A percentile compares a stretch with the other conserved stretches of the same genome.
Conservation (phyloP, 2,888 invertebrate species). For the Lochmaea capreae region DNA sequence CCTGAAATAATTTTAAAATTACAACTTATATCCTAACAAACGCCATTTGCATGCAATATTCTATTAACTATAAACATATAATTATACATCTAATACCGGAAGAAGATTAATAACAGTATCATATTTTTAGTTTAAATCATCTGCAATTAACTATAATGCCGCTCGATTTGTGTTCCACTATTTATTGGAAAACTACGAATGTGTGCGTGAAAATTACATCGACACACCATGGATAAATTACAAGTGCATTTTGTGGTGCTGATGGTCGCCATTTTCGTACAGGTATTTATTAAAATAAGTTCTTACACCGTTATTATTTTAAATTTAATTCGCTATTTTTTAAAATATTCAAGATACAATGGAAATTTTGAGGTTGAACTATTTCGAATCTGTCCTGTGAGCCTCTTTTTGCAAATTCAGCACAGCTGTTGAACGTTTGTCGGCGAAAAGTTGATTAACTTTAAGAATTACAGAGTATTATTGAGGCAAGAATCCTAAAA, state of each 20-base stretch:
- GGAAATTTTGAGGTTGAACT: too few relatives aligned
- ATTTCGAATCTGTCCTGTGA: too few relatives aligned
- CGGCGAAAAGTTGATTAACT: too few relatives aligned
- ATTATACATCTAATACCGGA: slow-evolving; percentile 9
- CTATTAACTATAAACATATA: not conserved
- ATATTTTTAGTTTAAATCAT: not conserved
- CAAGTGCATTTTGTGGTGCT: not conserved
- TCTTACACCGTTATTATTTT: too few relatives aligned
- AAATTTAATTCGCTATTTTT: too few relatives aligned
- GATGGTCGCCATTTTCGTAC: not conserved
- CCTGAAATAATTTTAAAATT: not conserved
- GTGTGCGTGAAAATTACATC: not conserved
- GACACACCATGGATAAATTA: not conserved
- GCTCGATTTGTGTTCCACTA: not conserved
- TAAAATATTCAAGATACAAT: too few relatives aligned
- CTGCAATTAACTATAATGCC: not conserved
- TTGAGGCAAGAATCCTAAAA: too few relatives aligned
- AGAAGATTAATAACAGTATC: not conserved
- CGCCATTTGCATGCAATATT: not conserved
- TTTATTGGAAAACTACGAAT: not conserved
- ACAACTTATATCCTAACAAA: not conserved
- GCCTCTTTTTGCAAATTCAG: too few relatives aligned
- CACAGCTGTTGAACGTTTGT: too few relatives aligned
- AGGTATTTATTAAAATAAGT: slow-evolving; percentile 1
- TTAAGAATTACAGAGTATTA: too few relatives aligned